Evolutionary conservation across 2,888 invertebrate species (phyloP), one percentile per base, ranked within the genome.

Genomic region (Acholoe squamosa): DNA sequence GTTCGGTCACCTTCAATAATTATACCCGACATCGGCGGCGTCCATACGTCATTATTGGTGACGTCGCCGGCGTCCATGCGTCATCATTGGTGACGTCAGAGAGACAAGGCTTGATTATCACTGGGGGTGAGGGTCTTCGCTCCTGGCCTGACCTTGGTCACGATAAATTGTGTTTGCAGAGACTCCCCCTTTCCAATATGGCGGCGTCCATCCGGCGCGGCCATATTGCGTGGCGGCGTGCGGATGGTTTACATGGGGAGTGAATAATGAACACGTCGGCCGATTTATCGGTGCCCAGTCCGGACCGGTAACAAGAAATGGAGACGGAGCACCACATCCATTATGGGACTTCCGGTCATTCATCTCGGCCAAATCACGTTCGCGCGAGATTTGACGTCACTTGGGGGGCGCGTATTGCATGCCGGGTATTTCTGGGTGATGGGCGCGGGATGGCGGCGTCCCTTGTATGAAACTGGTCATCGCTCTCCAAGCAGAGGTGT

Each of bases 311-410:
- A 84, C 84, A 84, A 84, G 84, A 84, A 84, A 84, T 84, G 43
- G 84, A 84, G 84, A 84, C 84, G 43, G 84, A 84, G 84, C 51
- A 51, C 84, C 84, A 25, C 84, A 84, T 84, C 84, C 84, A 84
- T 84, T 84, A 84, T 84, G 84, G 84, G 51, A 84, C 84, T 84
- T 84, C 84, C 84, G 84, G 84, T 84, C 84, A 84, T 84, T 84
- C 84, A 84, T 84, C 84, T 84, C 84, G 51, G 14, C 84, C 84
- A 34, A 33, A 51, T 34, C 84, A 84, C 43, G 84, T 84, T 51
- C 43, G 84, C 51, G 84, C 84, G 84, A 84, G 84, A 51, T 84
- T 84, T 84, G 84, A 84, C 84, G 51, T 84, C 84, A 84, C 84
- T 25, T 43, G 34, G 84, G 25, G 84, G 34, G 33, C 84, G 19